phyloP scores from a whole-genome alignment of 2,888 invertebrate species.

The Cotesia congregata region DNA sequence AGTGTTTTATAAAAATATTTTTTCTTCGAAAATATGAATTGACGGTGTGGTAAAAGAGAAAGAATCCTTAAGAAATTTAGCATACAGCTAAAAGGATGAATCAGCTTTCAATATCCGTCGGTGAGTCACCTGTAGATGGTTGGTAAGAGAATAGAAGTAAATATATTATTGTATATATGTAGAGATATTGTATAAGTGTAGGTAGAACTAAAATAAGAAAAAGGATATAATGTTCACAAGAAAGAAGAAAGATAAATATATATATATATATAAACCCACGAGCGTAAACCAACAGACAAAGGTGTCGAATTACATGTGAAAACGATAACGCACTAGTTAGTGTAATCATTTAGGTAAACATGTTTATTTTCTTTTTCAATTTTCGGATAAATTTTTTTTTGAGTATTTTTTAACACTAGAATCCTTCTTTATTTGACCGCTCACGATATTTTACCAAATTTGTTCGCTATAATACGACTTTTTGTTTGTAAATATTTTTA shows the following conservation, averaged over 20 bases:
- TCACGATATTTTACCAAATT: too few species aligned
- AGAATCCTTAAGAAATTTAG: conserved; percentile 34
- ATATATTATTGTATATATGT: background rate
- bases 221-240: conserved; percentile 17
- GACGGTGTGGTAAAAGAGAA: background rate
- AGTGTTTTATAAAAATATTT: background rate
- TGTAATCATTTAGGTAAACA: background rate
- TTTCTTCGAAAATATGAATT: conserved; percentile 16
- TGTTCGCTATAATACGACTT: too few species aligned
- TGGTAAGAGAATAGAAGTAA: conserved; percentile 2
- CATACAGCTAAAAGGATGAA: conserved; percentile 32
- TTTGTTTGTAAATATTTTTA: too few species aligned
- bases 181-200: background rate
- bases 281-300: conserved; percentile 24
- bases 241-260: conserved; percentile 12
- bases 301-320: conserved; percentile 36
- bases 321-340: conserved; percentile 23
- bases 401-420: background rate
- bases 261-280: background rate
- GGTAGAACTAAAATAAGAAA: background rate
- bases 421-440: too few species aligned
- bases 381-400: background rate
- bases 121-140: conserved; percentile 37
- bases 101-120: conserved; percentile 38
- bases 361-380: conserved; percentile 1